Percentiles rank a stretch among this genome's conserved stretches.
Conservation (phyloP, 2,797 vertebrate genomes). For the Notolepis coatsorum region DNA sequence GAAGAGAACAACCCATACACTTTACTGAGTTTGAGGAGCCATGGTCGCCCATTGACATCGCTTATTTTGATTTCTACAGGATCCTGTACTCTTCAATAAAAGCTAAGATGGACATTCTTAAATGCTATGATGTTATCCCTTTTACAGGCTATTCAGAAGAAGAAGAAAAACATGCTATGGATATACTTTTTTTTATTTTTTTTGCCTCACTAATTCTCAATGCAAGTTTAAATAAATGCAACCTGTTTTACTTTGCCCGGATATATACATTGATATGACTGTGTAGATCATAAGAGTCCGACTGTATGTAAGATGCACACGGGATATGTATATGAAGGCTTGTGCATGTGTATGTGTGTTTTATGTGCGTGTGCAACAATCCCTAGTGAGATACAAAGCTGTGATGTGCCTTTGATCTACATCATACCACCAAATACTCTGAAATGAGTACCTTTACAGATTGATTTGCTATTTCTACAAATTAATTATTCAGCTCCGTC, state of each 20-base stretch:
- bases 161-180: conserved; percentile 79
- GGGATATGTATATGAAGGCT: conserved; percentile 56
- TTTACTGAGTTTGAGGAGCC: conserved; percentile 87
- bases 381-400: conserved; percentile 71
- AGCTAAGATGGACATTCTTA: conserved; percentile 88
- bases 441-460: conserved; percentile 54
- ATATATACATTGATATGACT: conserved; percentile 53
- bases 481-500: conserved; percentile 61
- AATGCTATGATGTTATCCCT: conserved; percentile 90
- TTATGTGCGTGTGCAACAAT: conserved; percentile 73
- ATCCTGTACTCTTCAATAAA: conserved; percentile 94
- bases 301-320: conserved; percentile 43
- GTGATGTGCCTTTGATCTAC: conserved; percentile 77
- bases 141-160: conserved; percentile 86
- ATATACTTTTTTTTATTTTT: conserved; percentile 75
- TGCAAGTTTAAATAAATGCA: conserved; percentile 87
- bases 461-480: conserved; percentile 69
- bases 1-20: conserved; percentile 50
- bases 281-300: conserved; percentile 53
- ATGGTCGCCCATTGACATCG: conserved; percentile 86
- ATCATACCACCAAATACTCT: conserved; percentile 68
- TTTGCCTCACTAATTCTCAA: conserved; percentile 86
- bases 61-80: conserved; percentile 90
- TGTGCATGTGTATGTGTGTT: conserved; percentile 61
- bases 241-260: conserved; percentile 62